Base-by-base conservation (phyloP, 2,797 vertebrate species). In the Hirundo rustica region DNA sequence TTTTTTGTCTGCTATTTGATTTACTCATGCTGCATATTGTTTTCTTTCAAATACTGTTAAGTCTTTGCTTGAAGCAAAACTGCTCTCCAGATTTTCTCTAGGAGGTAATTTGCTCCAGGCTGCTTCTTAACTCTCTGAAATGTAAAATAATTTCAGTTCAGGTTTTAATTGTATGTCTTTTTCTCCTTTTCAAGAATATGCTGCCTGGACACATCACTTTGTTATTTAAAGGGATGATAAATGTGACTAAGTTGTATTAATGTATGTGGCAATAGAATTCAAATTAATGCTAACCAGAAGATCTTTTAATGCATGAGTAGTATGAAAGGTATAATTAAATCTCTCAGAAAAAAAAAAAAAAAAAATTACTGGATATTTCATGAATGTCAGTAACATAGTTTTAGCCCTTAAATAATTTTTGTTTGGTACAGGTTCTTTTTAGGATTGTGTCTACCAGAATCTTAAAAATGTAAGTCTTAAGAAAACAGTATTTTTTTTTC, bases 241-340 rank as follows among this genome's bases (percentile, higher is more conserved):
- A 76, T 76, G n/a, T 82, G 42, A 91, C 62, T 79, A 73, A 76
- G 21, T 79, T 91, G 44, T 87, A 79, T 92, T 92, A 92, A 95
- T 94, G 92, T 85, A 53, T 77, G 64, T 92, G 83, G 80, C 74
- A 79, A 11, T 57, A 91, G 74, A 87, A 94, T 93, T 95, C 77
- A 92, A 94, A 96, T 94, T 87, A 92, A 91, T 71, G 88, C 60
- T 67, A 76, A 85, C 48, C 38, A 77, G 58, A 90, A 85, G 40
- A 74, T 90, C 48, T 92, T 88, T 79, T 75, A 95, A 45, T 82
- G 75, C 76, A 53, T 82, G 60, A 90, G 36, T 55, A 60, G 51
- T 71, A 76, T 1, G 13, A 92, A 96, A 92, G 83, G 58, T 96
- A 61, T 95, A 95, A 96, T 96, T 96, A 96, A 92, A 85, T 68